Evolutionary conservation across 2,113 vertebrate genomes (phyloP).

Genomic region (Ceratotherium simum): DNA sequence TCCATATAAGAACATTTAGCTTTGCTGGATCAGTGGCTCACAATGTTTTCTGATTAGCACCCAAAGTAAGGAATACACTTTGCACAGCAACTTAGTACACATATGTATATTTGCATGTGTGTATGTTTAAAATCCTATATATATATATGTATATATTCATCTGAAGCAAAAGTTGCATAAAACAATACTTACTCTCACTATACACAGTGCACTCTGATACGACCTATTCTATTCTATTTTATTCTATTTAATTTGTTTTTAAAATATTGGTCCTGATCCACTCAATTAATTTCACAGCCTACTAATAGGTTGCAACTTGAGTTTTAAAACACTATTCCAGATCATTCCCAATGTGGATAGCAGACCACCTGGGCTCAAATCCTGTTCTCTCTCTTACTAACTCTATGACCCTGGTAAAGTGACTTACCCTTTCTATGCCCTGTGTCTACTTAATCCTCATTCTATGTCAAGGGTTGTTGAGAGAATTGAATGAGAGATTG

Average conservation of each 20-base stretch:
- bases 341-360: neutral
- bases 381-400: neutral
- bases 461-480: neutral
- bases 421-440: neutral
- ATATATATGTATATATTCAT: too few species aligned
- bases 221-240: neutral
- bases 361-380: neutral
- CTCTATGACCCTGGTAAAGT: neutral
- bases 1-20: neutral
- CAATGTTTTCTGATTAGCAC: neutral
- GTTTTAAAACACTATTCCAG: neutral
- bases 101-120: neutral
- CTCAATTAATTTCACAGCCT: neutral
- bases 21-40: conserved; percentile 29
- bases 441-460: neutral
- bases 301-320: neutral
- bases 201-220: neutral
- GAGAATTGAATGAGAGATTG: conserved; percentile 40
- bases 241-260: neutral
- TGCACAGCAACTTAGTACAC: neutral
- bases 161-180: neutral
- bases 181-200: neutral
- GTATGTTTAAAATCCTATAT: neutral
- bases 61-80: neutral
- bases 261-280: neutral